Evolutionary conservation across 2,797 vertebrate genomes (phyloP), one percentile per base, ranked within the genome.

Genomic region (Sebastes minor): DNA sequence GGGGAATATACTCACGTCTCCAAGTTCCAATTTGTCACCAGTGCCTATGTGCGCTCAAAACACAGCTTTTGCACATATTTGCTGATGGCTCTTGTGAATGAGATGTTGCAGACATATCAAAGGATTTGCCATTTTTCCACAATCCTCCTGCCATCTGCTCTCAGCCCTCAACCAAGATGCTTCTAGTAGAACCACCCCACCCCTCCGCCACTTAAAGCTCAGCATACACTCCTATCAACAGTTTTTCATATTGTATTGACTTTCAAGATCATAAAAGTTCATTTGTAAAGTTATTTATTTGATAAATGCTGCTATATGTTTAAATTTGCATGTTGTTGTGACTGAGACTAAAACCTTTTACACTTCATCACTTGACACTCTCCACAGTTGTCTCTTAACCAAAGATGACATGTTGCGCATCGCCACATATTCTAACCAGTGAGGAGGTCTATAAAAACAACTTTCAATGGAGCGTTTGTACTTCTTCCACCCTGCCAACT

Each of bases 71-170:
- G 76, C 66, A 38, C 83, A 88, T 83, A 87, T 89, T 88, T 82
- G 66, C 77, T 42, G 78, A 86, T 75, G 73, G 86, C 53, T 80
- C 79, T 88, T 80, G 72, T 83, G 78, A 87, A 83, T 62, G 71
- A 67, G 76, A 84, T 64, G 52, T 63, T 78, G 49, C 84, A 80
- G 86, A 91, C 82, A 75, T 84, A 91, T 88, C 78, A 89, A 88
- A 90, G 78, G 82, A 81, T 92, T 84, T 82, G 13, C 69, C 4
- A 0, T 84, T 90, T 89, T 77, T 72, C 53, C 68, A 67, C 63
- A 90, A 82, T 89, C 80, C 78, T 82, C 76, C 74, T 42, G 85
- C 92, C 89, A 89, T 92, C 91, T 92, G 87, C 82, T 91, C 76
- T 13, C 69, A 75, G 66, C 66, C 71, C 75, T 77, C 71, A 65